A percentile compares a stretch with the other conserved stretches of the same genome.
Conservation (phyloP, 2,888 invertebrate genomes). For the Idaea aversata region DNA sequence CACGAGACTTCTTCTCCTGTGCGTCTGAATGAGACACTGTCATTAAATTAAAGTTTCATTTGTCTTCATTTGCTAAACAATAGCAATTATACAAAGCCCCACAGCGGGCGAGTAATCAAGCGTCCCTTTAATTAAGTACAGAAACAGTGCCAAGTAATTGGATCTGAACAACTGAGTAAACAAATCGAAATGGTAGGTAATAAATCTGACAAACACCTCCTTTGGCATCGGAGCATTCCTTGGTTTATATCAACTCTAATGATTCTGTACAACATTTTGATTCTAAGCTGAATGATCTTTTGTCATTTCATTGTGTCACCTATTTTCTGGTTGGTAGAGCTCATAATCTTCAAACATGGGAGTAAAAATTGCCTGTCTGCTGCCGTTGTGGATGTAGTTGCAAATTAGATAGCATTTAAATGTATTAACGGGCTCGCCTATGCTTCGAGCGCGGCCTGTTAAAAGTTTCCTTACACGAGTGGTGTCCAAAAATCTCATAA, state of each 20-base stretch:
- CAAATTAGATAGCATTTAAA: constrained; percentile 24
- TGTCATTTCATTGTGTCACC: constrained; percentile 16
- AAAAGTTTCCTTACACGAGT: constrained; percentile 13
- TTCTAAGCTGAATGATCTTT: constrained; percentile 17
- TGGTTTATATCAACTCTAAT: constrained; percentile 28
- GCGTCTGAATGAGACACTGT: constrained; percentile 75
- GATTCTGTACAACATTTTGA: constrained; percentile 20
- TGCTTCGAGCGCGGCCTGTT: constrained; percentile 14
- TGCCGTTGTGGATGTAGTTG: constrained; percentile 15
- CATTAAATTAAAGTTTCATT: constrained; percentile 81
- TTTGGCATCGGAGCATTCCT: constrained; percentile 50
- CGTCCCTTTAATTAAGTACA: constrained; percentile 81
- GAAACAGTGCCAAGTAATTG: constrained; percentile 81
- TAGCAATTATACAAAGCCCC: constrained; percentile 80
- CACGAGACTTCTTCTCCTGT: constrained; percentile 60
- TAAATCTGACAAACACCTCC: constrained; percentile 78
- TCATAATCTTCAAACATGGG: constrained; percentile 12
- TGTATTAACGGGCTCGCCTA: constrained; percentile 19
- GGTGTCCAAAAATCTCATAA: background rate
- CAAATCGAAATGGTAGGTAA: constrained; percentile 79
- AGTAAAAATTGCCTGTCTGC: constrained; percentile 18
- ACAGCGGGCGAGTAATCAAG: constrained; percentile 80
- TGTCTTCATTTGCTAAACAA: constrained; percentile 81
- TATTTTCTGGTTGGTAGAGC: constrained; percentile 12
- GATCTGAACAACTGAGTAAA: constrained; percentile 80